These are phyloP conservation scores for Phalera bucephala DNA, from an alignment of 2,888 invertebrate species.

Conservation along the genomic window DNA sequence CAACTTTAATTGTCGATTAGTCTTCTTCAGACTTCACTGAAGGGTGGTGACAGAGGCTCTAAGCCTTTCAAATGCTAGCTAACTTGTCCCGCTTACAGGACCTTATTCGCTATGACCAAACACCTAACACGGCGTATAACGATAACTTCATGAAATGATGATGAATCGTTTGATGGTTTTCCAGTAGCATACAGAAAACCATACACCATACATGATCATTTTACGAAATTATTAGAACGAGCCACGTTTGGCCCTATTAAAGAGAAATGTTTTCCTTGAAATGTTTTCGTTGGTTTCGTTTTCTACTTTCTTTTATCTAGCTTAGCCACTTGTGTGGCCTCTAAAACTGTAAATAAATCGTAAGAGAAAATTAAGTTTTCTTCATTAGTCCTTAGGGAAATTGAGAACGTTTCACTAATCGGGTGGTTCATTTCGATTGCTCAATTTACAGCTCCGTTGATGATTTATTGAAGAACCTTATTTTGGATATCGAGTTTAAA, in stretches of 20 bases:
- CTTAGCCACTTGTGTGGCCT: constrained; percentile 10
- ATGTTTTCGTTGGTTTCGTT: constrained; percentile 8
- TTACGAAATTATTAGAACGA: constrained; percentile 18
- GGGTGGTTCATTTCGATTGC: background rate
- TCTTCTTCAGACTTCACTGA: too few species aligned
- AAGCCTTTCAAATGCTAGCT: constrained; percentile 35
- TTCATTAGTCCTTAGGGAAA: constrained; percentile 20
- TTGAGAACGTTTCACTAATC: constrained; percentile 2
- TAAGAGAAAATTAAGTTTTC: constrained; percentile 14
- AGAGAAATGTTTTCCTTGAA: too few species aligned
- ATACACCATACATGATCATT: too few species aligned
- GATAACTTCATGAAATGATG: too few species aligned
- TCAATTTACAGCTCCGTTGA: background rate
- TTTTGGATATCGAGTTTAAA: background rate
- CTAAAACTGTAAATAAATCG: constrained; percentile 16
- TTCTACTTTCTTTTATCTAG: constrained; percentile 10
- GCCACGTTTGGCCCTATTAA: too few species aligned
- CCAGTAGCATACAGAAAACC: too few species aligned
- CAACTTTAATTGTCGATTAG: too few species aligned
- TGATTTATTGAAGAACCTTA: background rate
- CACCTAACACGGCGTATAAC: too few species aligned
- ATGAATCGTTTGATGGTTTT: too few species aligned
- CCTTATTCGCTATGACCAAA: too few species aligned
- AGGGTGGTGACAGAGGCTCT: too few species aligned
- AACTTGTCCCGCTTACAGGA: constrained; percentile 33